Base-by-base conservation (phyloP, 2,113 vertebrate species). In the Megaptera novaeangliae region DNA sequence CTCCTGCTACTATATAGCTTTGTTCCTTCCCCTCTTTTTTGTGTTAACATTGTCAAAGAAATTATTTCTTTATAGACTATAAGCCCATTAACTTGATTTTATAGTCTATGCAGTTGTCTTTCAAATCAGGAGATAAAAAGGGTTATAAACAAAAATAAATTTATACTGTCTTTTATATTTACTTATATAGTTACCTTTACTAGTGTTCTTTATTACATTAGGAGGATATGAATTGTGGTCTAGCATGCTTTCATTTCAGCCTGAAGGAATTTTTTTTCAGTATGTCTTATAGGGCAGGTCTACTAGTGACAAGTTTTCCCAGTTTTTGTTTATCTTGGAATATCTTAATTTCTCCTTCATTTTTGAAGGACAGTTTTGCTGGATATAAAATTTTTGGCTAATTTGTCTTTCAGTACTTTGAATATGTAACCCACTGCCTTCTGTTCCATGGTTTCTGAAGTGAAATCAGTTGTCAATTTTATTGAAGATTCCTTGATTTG, bases 61-160 rank as follows among this genome's bases (percentile, higher is more conserved):
- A 95, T 81, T 72, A 91, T 4, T 64, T 83, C 31, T 25, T 49
- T 69, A 64, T 41, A 59, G 21, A 87, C 12, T 49, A 46, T 69
- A 66, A 88, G 2, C 5, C 18, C 44, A 87, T 52, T 61, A 66
- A 55, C 20, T 52, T 29, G 68, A 23, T 66, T 88, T 77, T 71
- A 93, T 44, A 71, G 23, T 82, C 75, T 96, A 91, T 80, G 14
- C 5, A 23, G 46, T 25, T 80, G 8, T 89, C 44, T 84, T 64
- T 96, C 66, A 80, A 84, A 85, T 59, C 39, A 68, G 49, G 55
- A 87, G 66, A 72, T 78, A 81, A 96, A 55, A 41, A 6, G 46
- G 49, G 12, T 55, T 96, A n/a, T 36, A 78, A 97, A 95, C 27
- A 75, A 88, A 96, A 93, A 82, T 72, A 71, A 21, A 57, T n/a